Percentiles rank a stretch among this genome's conserved stretches.
phyloP scores from a whole-genome alignment of 2,888 invertebrate genomes.

The Netelia virgata region DNA sequence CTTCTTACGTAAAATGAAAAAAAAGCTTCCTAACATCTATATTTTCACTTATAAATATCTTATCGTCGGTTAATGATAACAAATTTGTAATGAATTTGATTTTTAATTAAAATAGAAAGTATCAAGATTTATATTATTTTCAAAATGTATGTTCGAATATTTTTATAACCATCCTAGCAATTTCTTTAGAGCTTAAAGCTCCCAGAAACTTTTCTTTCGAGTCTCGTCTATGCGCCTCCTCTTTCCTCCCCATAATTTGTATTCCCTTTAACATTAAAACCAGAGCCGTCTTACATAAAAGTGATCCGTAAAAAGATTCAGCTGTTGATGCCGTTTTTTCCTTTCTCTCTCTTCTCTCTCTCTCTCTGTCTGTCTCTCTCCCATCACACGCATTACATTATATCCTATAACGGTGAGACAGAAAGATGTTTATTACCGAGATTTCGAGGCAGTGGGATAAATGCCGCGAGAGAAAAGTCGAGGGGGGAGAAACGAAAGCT shows the following conservation, averaged over 20 bases:
- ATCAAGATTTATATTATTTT: too few species aligned
- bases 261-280: too few species aligned
- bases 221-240: background rate
- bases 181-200: too few species aligned
- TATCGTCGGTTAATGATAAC: too few species aligned
- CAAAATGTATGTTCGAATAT: too few species aligned
- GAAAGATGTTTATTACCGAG: constrained; percentile 41
- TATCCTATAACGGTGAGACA: constrained; percentile 33
- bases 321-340: constrained; percentile 40
- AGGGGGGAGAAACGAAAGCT: constrained; percentile 29
- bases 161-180: too few species aligned
- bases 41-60: background rate
- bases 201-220: background rate
- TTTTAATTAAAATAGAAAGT: too few species aligned
- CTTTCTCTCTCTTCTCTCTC: too few species aligned
- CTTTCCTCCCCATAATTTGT: too few species aligned
- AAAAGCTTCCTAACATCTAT: background rate
- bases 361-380: constrained; percentile 23
- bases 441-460: background rate
- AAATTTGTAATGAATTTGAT: too few species aligned
- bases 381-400: constrained; percentile 44
- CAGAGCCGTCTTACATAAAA: background rate
- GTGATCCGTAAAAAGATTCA: constrained; percentile 58
- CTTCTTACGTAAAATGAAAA: background rate
- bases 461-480: constrained; percentile 7